phyloP scores from a whole-genome alignment of 2,797 vertebrate species.

The Forpus xanthops region DNA sequence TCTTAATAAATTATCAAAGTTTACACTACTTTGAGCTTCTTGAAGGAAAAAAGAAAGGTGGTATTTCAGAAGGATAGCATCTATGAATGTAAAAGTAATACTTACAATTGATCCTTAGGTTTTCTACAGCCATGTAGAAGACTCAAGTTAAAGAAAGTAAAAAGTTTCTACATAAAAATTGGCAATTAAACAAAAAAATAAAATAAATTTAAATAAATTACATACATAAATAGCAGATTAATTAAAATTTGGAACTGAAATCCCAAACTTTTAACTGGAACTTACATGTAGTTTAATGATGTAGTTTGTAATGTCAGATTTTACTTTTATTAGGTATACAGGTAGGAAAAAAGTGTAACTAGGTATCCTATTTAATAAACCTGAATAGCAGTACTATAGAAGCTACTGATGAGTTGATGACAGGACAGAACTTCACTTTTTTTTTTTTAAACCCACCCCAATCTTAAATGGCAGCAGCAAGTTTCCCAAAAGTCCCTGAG shows the following conservation, averaged over 20 bases:
- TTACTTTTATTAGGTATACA: background rate
- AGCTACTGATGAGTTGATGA: background rate
- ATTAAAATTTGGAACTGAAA: background rate
- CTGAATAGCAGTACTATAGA: background rate
- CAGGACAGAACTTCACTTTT: background rate
- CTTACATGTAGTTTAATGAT: background rate
- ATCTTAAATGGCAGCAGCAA: background rate
- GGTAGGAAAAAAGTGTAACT: background rate
- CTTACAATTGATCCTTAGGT: conserved; percentile 93
- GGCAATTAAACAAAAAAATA: background rate
- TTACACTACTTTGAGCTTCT: background rate
- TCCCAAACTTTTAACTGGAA: background rate
- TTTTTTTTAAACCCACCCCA: rapidly evolving
- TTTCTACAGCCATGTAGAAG: conserved; percentile 91
- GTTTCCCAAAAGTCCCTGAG: background rate
- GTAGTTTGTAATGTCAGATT: background rate
- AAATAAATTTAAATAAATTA: background rate
- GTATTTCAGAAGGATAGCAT: background rate
- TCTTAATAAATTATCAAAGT: background rate
- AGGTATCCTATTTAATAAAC: background rate
- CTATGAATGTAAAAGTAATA: conserved; percentile 18
- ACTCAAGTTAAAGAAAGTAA: conserved; percentile 80
- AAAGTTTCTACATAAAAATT: background rate
- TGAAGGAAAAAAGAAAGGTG: rapidly evolving
- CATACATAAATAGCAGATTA: background rate